Percentiles rank a stretch among this genome's conserved stretches.
Evolutionary conservation across 64 coral and sea anemone species (phyloP).

Genomic region (Montipora sp.): DNA sequence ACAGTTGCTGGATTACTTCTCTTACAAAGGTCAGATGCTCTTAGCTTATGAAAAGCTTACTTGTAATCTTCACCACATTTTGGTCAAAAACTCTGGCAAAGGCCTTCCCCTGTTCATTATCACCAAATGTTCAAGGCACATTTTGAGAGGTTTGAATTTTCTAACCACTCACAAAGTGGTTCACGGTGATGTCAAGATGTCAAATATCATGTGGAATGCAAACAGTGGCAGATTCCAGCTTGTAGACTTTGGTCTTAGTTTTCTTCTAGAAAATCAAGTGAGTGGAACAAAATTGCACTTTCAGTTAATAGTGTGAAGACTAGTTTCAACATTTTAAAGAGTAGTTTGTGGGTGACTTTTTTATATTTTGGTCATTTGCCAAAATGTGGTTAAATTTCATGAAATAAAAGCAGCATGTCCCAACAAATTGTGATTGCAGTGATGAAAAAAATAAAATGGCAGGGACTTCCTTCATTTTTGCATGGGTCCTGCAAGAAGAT

Average conservation of each 20-base stretch:
- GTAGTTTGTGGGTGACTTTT: too few relatives aligned
- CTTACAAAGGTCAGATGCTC: not conserved
- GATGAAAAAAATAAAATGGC: too few relatives aligned
- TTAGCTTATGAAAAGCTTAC: constrained; percentile 52
- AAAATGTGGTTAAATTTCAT: too few relatives aligned
- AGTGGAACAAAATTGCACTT: too few relatives aligned
- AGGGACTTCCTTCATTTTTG: too few relatives aligned
- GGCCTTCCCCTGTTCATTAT: constrained; percentile 82
- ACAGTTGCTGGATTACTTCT: constrained; percentile 44
- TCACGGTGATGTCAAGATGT: constrained; percentile 91
- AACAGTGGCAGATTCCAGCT: constrained; percentile 68
- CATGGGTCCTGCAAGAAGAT: too few relatives aligned
- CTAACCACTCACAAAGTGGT: constrained; percentile 38
- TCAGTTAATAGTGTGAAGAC: too few relatives aligned
- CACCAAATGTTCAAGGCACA: constrained; percentile 70
- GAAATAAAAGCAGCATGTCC: too few relatives aligned
- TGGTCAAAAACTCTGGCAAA: constrained; percentile 50
- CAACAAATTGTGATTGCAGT: too few relatives aligned
- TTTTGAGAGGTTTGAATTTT: constrained; percentile 63
- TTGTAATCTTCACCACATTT: constrained; percentile 64
- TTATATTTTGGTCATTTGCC: too few relatives aligned
- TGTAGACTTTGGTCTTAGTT: constrained; percentile 92
- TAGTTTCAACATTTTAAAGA: too few relatives aligned
- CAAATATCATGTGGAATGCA: constrained; percentile 91
- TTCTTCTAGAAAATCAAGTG: constrained; percentile 59